Conservation (phyloP, 2,888 invertebrate genomes). For the Bibio marci region DNA sequence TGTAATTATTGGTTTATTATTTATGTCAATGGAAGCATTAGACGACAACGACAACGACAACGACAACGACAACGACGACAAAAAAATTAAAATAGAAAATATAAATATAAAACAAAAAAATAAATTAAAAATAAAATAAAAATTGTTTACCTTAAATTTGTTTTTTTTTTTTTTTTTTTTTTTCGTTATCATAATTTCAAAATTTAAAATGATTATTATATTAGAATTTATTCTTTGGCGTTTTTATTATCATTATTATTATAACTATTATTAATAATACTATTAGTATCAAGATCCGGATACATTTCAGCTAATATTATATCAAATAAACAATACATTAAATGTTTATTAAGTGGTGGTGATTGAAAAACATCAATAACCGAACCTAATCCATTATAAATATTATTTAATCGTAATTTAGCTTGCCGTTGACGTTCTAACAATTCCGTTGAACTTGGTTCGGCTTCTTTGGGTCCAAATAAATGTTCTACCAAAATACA, state of each 20-base stretch:
- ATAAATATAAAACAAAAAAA: too few species aligned
- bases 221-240: too few species aligned
- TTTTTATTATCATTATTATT: too few species aligned
- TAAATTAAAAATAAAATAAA: too few species aligned
- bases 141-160: too few species aligned
- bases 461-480: conserved; percentile 19
- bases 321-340: conserved; percentile 66
- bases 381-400: conserved; percentile 28
- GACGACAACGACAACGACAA: too few species aligned
- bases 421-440: conserved; percentile 27
- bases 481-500: conserved; percentile 18
- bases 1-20: conserved; percentile 49
- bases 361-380: conserved; percentile 33
- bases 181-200: too few species aligned
- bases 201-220: too few species aligned
- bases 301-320: conserved; percentile 56
- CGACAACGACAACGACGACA: neutral
- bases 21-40: conserved; percentile 32
- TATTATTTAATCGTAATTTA: conserved; percentile 23
- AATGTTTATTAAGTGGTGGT: conserved; percentile 45
- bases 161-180: too few species aligned
- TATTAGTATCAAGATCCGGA: conserved; percentile 38
- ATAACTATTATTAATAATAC: too few species aligned
- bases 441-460: conserved; percentile 20
- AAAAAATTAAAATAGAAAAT: neutral